Evolutionary conservation across 2,113 vertebrate species (phyloP), one percentile per base, ranked within the genome.

Genomic region (Platichthys stellatus): DNA sequence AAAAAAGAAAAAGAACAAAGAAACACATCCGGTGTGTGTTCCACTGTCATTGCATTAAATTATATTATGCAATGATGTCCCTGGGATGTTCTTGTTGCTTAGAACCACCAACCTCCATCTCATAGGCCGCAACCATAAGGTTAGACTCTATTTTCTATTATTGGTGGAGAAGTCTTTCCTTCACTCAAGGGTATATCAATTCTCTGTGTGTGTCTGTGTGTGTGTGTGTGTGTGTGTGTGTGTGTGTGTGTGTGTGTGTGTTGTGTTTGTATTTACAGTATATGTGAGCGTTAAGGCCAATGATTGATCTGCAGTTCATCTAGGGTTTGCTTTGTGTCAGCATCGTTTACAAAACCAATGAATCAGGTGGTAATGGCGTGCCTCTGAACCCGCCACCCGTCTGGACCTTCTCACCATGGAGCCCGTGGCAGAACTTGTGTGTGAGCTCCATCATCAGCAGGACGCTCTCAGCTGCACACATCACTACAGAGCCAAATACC

Each of bases 321-420:
- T 58, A 63, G 68, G 81, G 73, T 81, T 81, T 28, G 28, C 73
- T 83, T 38, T 74, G 64, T 88, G 88, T 93, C 89, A 2, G 75
- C 35, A 58, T 83, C 26, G 4, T 81, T 92, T 86, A 86, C 81
- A 63, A 74, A 74, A 72, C 66, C 77, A 79, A 87, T 91, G 84
- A 88, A 93, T 91, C 89, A 90, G n/a, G 66, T 64, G 63, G 81
- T 85, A 91, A 91, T 78, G 78, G 67, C 70, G 62, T 82, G 74
- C 57, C 69, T 81, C 38, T 15, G 3, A 47, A 59, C 76, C 68
- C 1, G 6, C 63, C 71, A 49, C 49, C 38, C 59, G 70, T 84
- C 72, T 82, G 83, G 77, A 77, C 75, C 80, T 62, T 43, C 77
- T 69, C 63, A 85, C 74, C 80, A 80, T 35, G 67, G 62, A 74